phyloP scores from a whole-genome alignment of 1,140 invertebrate species.

The Drosophila sturtevanti region DNA sequence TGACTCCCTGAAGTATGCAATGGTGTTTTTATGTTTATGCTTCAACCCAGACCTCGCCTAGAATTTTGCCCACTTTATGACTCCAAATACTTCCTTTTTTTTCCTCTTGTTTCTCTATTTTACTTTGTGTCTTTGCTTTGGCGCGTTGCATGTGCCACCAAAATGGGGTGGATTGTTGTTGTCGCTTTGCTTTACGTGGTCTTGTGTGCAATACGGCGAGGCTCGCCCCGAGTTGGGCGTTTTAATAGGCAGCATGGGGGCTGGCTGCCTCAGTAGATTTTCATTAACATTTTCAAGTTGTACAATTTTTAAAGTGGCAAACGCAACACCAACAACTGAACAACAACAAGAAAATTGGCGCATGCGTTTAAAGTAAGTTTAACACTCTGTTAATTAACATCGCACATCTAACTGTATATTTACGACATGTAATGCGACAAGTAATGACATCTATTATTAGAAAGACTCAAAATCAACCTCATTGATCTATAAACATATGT shows the following conservation, averaged over 20 bases:
- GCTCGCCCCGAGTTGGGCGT: constrained; percentile 58
- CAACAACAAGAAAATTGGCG: constrained; percentile 31
- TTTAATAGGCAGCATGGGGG: constrained; percentile 60
- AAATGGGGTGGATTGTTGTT: constrained; percentile 41
- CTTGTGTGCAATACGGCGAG: constrained; percentile 57
- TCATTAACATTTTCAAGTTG: constrained; percentile 75
- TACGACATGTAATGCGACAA: not conserved
- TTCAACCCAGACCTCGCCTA: constrained; percentile 54
- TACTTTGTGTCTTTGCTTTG: constrained; percentile 27
- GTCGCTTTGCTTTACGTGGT: constrained; percentile 32
- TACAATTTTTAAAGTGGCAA: constrained; percentile 51
- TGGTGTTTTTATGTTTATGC: constrained; percentile 53
- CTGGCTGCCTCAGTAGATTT: constrained; percentile 50
- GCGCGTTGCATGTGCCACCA: constrained; percentile 32
- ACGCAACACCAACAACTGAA: constrained; percentile 5
- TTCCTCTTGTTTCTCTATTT: constrained; percentile 5
- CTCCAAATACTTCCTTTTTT: constrained; percentile 37
- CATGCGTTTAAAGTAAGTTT: constrained; percentile 44
- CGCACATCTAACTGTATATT: not conserved
- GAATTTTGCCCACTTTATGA: constrained; percentile 71
- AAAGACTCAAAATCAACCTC: not conserved
- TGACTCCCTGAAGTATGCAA: constrained; percentile 69
- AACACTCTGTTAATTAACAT: constrained; percentile 48
- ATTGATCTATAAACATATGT: not conserved
- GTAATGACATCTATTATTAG: not conserved